Percentiles rank a stretch among this genome's conserved stretches.
phyloP scores from a whole-genome alignment of 1,140 invertebrate species.

The Micrasema minimum region DNA sequence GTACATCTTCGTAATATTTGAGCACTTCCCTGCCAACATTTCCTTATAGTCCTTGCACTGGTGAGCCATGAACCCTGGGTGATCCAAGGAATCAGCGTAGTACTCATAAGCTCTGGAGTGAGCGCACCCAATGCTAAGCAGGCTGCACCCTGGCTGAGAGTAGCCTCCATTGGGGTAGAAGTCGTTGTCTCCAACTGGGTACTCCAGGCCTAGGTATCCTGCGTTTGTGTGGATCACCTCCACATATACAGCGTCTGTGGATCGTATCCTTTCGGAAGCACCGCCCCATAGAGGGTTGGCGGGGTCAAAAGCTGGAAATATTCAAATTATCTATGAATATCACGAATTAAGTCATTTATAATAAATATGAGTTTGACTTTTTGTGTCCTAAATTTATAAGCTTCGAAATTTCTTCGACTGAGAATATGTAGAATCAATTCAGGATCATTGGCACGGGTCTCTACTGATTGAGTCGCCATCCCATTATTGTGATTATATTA shows the following conservation, averaged over 20 bases:
- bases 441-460: too few relatives aligned
- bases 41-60: conserved; percentile 43
- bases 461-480: too few relatives aligned
- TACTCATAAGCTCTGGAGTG: conserved; percentile 65
- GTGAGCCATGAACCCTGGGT: conserved; percentile 24
- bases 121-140: conserved; percentile 58
- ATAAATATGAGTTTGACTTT: too few relatives aligned
- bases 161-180: conserved; percentile 72
- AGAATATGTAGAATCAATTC: too few relatives aligned
- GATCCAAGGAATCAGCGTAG: conserved; percentile 62
- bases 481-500: too few relatives aligned
- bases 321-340: too few relatives aligned
- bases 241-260: conserved; percentile 69
- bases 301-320: conserved; percentile 63
- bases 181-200: conserved; percentile 68
- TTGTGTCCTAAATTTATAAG: too few relatives aligned
- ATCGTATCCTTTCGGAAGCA: conserved; percentile 54
- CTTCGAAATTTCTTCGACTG: too few relatives aligned
- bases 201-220: conserved; percentile 67
- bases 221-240: conserved; percentile 75
- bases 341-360: too few relatives aligned
- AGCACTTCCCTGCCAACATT: conserved; percentile 37
- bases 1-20: conserved; percentile 31
- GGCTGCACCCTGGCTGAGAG: conserved; percentile 70
- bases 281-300: conserved; percentile 59